phyloP scores from a whole-genome alignment of 1,140 invertebrate species.

The Ridgeia piscesae region DNA sequence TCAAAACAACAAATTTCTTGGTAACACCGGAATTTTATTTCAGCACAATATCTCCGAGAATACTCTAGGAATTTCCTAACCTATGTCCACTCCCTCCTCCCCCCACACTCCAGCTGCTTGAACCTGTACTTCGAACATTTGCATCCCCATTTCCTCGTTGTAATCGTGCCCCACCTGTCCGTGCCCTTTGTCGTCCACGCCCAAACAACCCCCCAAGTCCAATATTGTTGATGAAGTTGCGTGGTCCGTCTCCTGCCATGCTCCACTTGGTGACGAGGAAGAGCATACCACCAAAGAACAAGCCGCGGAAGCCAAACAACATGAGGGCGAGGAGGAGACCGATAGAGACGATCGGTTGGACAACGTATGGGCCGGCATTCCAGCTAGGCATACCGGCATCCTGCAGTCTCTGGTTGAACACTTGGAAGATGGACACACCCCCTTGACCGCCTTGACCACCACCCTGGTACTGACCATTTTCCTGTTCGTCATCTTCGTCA shows the following conservation, averaged over 20 bases:
- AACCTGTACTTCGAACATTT: not conserved
- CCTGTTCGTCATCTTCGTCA: not conserved
- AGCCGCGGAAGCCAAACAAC: not conserved
- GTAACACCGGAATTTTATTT: not conserved
- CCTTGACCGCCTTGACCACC: not conserved
- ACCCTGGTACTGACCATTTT: not conserved
- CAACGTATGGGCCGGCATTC: not conserved
- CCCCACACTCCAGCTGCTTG: not conserved
- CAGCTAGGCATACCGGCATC: not conserved
- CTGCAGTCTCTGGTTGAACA: not conserved
- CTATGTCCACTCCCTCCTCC: not conserved
- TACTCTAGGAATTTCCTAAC: not conserved
- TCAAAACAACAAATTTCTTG: not conserved
- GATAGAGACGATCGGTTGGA: conserved; percentile 2
- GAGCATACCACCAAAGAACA: not conserved
- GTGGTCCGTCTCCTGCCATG: not conserved
- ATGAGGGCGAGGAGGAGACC: not conserved
- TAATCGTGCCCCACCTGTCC: not conserved
- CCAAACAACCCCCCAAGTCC: not conserved
- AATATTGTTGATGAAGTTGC: not conserved
- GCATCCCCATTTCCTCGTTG: not conserved
- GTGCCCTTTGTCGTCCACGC: not conserved
- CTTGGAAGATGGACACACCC: not conserved
- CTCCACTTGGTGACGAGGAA: conserved; percentile 4
- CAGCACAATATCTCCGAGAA: not conserved